These are phyloP conservation scores for Caenorhabditis drosophilae DNA, from an alignment of 2,888 invertebrate genomes.

Conservation along the genomic window DNA sequence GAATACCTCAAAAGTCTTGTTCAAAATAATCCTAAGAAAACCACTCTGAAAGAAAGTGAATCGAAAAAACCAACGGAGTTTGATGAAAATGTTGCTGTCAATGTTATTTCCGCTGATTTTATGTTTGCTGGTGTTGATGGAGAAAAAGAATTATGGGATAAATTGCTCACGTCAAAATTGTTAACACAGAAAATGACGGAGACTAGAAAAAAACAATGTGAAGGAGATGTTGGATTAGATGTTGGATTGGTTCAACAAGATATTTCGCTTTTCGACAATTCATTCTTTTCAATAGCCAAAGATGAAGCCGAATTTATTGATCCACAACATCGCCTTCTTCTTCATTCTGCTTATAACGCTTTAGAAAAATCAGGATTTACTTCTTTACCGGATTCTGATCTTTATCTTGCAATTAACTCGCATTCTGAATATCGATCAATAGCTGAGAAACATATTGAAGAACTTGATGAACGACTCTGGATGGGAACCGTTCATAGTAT, in stretches of 20 bases:
- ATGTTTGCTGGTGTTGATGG: conserved; percentile 36
- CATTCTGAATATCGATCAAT: conserved; percentile 42
- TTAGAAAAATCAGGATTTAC: conserved; percentile 71
- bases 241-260: conserved; percentile 39
- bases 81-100: conserved; percentile 3
- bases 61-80: not conserved
- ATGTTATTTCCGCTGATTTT: conserved; percentile 28
- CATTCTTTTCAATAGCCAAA: conserved; percentile 45
- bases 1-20: conserved; percentile 32
- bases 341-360: conserved; percentile 86
- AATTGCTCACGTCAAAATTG: conserved; percentile 33
- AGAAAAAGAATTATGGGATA: conserved; percentile 44
- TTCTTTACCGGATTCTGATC: conserved; percentile 32
- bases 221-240: conserved; percentile 24
- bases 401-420: conserved; percentile 38
- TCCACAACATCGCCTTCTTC: conserved; percentile 63
- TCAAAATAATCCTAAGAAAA: not conserved
- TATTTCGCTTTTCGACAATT: conserved; percentile 42
- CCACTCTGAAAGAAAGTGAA: not conserved
- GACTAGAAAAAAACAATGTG: conserved; percentile 31
- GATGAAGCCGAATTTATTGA: conserved; percentile 63
- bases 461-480: conserved; percentile 44
- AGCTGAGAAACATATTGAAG: conserved; percentile 23
- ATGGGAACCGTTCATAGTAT: conserved; percentile 45
- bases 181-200: conserved; percentile 25